phyloP scores from a whole-genome alignment of 30 jellyfish, hydroid and myxozoan species.

The Pseudorhiza aurosa region DNA sequence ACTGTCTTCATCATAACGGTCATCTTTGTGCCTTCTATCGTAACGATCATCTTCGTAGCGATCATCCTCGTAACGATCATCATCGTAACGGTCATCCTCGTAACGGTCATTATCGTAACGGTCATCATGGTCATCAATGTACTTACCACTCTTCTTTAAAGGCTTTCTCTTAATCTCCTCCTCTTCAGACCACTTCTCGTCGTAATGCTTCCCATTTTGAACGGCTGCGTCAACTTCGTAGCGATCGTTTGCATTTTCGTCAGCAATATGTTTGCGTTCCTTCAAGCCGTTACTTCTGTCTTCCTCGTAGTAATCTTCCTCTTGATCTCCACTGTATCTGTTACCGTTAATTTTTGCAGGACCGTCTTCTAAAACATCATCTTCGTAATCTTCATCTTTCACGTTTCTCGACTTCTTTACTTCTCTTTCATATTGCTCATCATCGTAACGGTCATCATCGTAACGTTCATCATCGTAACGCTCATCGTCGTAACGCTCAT shows the following conservation, averaged over 20 bases:
- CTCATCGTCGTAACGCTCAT: conserved; percentile 24
- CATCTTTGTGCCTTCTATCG: not conserved
- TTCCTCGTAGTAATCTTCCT: conserved; percentile 11
- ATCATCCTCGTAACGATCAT: not conserved
- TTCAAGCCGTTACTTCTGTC: no score
- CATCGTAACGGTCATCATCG: conserved; percentile 1
- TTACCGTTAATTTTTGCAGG: not conserved
- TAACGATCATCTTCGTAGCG: conserved; percentile 3
- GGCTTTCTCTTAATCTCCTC: not conserved
- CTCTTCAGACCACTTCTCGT: not conserved
- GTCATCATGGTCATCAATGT: not conserved
- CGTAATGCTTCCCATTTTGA: not conserved
- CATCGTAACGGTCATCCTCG: not conserved
- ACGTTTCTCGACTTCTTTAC: not conserved
- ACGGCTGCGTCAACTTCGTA: not conserved
- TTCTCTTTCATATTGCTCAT: conserved; percentile 11
- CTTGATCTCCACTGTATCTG: not conserved
- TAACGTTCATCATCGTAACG: conserved; percentile 20
- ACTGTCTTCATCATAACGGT: not conserved
- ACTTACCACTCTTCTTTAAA: not conserved
- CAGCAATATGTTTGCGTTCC: not conserved
- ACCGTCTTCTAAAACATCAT: not conserved
- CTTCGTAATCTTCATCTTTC: not conserved
- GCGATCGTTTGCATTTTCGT: not conserved
- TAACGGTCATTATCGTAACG: conserved; percentile 3